These are phyloP conservation scores for Falco columbarius DNA, from an alignment of 2,797 vertebrate genomes.

Conservation along the genomic window DNA sequence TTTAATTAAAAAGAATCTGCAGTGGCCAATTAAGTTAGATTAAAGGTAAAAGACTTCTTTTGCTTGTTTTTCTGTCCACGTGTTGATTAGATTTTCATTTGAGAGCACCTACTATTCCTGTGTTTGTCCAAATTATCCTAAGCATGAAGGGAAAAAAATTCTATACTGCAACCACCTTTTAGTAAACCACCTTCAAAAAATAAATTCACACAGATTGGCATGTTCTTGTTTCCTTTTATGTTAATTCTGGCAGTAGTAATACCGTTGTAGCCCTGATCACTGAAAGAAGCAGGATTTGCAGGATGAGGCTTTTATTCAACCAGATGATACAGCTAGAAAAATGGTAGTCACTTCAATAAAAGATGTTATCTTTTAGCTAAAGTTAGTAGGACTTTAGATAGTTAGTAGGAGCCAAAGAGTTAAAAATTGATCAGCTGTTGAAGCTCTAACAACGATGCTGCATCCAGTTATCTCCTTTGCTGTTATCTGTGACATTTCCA, in stretches of 20 bases:
- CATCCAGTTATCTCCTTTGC: neutral
- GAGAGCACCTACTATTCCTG: neutral
- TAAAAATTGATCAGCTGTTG: constrained; percentile 14
- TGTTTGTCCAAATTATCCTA: neutral
- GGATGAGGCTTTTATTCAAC: neutral
- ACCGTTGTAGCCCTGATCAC: neutral
- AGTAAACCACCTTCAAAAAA: neutral
- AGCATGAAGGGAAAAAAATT: neutral
- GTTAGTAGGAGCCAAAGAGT: neutral
- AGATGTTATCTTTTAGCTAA: neutral
- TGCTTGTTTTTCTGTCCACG: neutral
- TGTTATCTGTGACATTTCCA: constrained; percentile 6
- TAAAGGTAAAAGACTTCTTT: neutral
- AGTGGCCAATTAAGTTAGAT: neutral
- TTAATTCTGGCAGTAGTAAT: neutral
- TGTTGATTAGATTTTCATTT: neutral
- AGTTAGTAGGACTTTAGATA: neutral
- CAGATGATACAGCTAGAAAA: neutral
- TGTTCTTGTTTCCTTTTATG: neutral
- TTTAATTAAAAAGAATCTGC: neutral
- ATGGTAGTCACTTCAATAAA: neutral
- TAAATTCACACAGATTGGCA: neutral
- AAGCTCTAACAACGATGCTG: neutral
- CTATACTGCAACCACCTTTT: neutral
- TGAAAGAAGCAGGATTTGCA: neutral